Evolutionary conservation across 2,888 invertebrate species (phyloP).

Genomic region (Erebia epiphron): DNA sequence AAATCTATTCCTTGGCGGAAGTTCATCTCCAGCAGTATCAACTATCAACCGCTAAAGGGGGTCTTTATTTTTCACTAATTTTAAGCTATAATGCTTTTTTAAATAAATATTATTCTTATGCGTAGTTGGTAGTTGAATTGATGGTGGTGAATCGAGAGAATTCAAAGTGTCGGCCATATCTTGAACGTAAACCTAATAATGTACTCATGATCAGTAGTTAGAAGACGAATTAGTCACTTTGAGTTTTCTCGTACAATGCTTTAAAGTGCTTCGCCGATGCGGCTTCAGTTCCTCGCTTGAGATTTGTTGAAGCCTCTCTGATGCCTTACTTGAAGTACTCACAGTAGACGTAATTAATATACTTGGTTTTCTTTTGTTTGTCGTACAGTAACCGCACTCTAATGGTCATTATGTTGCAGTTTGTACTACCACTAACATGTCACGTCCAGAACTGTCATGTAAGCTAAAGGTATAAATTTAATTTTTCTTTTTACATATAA

Average conservation of each 20-base stretch:
- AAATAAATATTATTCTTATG: constrained; percentile 55
- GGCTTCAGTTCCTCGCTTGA: constrained; percentile 79
- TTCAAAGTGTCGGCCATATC: constrained; percentile 57
- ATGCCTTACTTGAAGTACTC: constrained; percentile 76
- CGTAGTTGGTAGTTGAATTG: constrained; percentile 80
- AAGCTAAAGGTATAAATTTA: constrained; percentile 82
- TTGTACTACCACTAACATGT: constrained; percentile 83
- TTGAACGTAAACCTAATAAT: constrained; percentile 1
- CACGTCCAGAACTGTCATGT: constrained; percentile 83
- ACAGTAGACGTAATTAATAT: constrained; percentile 78
- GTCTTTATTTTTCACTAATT: constrained; percentile 64
- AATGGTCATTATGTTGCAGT: constrained; percentile 84
- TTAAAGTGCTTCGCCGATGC: constrained; percentile 76
- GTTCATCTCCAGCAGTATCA: constrained; percentile 71
- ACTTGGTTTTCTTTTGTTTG: constrained; percentile 81
- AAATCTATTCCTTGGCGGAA: constrained; percentile 66
- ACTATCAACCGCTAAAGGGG: constrained; percentile 79
- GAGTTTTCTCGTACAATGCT: constrained; percentile 69
- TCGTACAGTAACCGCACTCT: constrained; percentile 83
- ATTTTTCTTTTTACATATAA: constrained; percentile 80
- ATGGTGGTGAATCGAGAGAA: constrained; percentile 71
- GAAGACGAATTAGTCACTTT: constrained; percentile 54
- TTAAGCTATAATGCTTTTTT: constrained; percentile 58
- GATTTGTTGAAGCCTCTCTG: constrained; percentile 78
- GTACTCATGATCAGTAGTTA: constrained; percentile 17